These are phyloP conservation scores for Indicator maculatus DNA, from an alignment of 2,113 vertebrate genomes.

Conservation along the genomic window DNA sequence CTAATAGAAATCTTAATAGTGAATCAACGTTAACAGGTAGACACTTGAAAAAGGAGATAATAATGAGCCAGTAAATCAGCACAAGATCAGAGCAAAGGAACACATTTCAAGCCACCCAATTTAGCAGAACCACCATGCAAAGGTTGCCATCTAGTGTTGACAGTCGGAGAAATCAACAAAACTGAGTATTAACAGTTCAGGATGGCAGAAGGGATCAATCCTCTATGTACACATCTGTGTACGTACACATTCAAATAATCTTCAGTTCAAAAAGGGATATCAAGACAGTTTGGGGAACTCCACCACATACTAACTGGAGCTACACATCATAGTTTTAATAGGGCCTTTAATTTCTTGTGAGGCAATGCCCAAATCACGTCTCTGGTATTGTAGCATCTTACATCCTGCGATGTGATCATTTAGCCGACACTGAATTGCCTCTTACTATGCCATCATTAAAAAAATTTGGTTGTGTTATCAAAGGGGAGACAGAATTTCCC, in stretches of 20 bases:
- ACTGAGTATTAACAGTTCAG: too few species aligned
- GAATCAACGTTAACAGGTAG: neutral
- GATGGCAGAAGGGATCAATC: neutral
- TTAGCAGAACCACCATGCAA: neutral
- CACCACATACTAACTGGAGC: neutral
- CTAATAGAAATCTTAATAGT: neutral
- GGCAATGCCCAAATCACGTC: neutral
- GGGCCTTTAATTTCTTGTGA: neutral
- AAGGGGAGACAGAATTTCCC: neutral
- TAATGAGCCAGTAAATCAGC: neutral
- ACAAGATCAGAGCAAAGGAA: neutral
- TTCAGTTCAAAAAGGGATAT: neutral
- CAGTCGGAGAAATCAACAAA: neutral
- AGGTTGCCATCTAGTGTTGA: conserved; percentile 7
- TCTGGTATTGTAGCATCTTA: neutral
- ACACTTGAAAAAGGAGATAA: neutral
- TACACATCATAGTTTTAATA: neutral
- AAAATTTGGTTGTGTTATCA: neutral
- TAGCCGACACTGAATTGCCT: neutral
- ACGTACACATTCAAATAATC: neutral
- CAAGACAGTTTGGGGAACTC: neutral
- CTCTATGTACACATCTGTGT: rapidly evolving
- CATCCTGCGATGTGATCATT: rapidly evolving
- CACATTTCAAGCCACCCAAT: neutral
- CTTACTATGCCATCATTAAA: neutral